Percentiles rank a stretch among this genome's conserved stretches.
Conservation (phyloP, 2,113 vertebrate genomes). For the Hyperopisus bebe region DNA sequence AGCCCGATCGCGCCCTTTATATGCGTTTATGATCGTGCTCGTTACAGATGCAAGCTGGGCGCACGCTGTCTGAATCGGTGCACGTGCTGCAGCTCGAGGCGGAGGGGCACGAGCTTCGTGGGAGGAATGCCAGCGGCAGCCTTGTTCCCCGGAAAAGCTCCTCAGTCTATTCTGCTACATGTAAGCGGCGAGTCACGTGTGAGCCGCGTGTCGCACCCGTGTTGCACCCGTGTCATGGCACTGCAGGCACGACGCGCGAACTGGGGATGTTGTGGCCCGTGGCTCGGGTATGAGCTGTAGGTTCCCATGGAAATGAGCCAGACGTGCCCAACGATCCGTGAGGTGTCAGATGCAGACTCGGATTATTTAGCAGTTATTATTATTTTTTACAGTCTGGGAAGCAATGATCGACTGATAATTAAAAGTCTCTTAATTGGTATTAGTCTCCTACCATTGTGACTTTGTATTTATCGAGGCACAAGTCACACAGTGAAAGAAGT, state of each 20-base stretch:
- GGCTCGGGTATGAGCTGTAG: not conserved
- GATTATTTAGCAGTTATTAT: slow-evolving; percentile 43
- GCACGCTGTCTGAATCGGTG: not conserved
- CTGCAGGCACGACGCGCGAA: not conserved
- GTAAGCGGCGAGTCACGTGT: not conserved
- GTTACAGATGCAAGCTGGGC: not conserved
- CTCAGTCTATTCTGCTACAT: not conserved
- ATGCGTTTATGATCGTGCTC: not conserved
- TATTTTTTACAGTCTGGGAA: slow-evolving; percentile 31
- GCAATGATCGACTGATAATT: slow-evolving; percentile 44
- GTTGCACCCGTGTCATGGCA: not conserved
- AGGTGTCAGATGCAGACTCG: slow-evolving; percentile 37
- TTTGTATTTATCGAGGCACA: not conserved
- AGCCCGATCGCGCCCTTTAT: not conserved
- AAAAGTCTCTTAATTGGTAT: slow-evolving; percentile 33
- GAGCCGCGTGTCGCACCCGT: not conserved
- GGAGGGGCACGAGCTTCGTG: not conserved
- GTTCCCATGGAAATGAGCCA: slow-evolving; percentile 34
- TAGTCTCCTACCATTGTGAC: not conserved
- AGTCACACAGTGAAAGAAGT: not conserved
- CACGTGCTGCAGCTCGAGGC: not conserved
- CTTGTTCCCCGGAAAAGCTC: not conserved
- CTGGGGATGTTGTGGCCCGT: not conserved
- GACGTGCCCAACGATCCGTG: slow-evolving; percentile 33
- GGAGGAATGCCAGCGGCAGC: not conserved